Conservation (phyloP, 2,888 invertebrate genomes). For the Agriopis aurantiaria region DNA sequence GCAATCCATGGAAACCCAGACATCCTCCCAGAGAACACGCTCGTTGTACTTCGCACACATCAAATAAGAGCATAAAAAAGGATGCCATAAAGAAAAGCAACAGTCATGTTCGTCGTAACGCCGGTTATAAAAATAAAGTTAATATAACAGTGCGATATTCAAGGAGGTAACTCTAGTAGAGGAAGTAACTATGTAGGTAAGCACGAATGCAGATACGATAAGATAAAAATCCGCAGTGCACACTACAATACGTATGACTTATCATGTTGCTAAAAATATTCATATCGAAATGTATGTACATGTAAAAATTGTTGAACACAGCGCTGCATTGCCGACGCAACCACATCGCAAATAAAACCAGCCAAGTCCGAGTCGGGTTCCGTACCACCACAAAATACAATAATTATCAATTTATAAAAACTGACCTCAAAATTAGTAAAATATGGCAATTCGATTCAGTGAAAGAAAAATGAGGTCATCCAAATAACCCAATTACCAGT, state of each 20-base stretch:
- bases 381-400: no score
- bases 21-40: slow-evolving; percentile 51
- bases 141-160: slow-evolving; percentile 51
- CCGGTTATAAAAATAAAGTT: slow-evolving; percentile 65
- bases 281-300: slow-evolving; percentile 43
- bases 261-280: slow-evolving; percentile 52
- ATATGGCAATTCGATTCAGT: no score
- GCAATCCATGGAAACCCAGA: slow-evolving; percentile 34
- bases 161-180: no score
- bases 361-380: no score
- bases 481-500: no score
- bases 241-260: slow-evolving; percentile 42
- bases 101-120: slow-evolving; percentile 48
- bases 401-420: no score
- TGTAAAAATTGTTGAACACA: slow-evolving; percentile 21
- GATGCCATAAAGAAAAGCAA: slow-evolving; percentile 42
- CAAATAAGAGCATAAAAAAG: slow-evolving; percentile 56
- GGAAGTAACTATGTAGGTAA: slow-evolving; percentile 32
- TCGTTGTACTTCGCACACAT: slow-evolving; percentile 48
- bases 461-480: no score
- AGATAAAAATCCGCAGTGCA: slow-evolving; percentile 61
- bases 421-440: no score
- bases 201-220: slow-evolving; percentile 52
- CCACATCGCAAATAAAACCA: slow-evolving; percentile 4
- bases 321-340: background rate